A percentile compares a stretch with the other conserved stretches of the same genome.
These are phyloP conservation scores for Scolanthus callimorphus DNA, from an alignment of 92 coral and sea anemone genomes.

Conservation along the genomic window DNA sequence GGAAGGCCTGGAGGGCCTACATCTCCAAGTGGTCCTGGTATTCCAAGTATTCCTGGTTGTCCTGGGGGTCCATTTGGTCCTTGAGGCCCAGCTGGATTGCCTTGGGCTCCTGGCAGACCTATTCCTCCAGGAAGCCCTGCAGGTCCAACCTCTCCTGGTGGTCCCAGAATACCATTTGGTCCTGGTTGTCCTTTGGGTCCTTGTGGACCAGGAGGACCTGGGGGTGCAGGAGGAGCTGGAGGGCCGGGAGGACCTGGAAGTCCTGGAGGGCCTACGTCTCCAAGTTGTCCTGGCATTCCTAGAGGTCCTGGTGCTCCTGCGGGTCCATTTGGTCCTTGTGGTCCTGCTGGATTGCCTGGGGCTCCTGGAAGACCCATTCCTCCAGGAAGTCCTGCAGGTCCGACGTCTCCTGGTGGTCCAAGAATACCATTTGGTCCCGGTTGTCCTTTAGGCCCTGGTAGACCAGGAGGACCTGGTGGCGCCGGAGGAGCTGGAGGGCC, in stretches of 20 bases:
- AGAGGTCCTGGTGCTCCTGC: slow-evolving; percentile 48
- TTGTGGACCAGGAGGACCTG: slow-evolving; percentile 75
- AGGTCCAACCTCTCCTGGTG: slow-evolving; percentile 41
- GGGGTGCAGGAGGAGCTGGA: slow-evolving; percentile 69
- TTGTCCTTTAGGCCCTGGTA: slow-evolving; percentile 37
- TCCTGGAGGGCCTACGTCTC: slow-evolving; percentile 50
- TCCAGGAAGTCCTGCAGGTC: slow-evolving; percentile 59
- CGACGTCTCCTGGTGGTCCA: slow-evolving; percentile 70
- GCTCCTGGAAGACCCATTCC: slow-evolving; percentile 64
- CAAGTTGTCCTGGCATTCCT: slow-evolving; percentile 68
- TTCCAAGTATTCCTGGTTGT: slow-evolving; percentile 30
- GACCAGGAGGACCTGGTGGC: slow-evolving; percentile 23
- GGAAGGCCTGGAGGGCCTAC: slow-evolving; percentile 71
- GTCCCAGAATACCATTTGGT: slow-evolving; percentile 67
- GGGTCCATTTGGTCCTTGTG: slow-evolving; percentile 63
- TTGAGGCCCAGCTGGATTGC: slow-evolving; percentile 48
- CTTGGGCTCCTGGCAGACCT: slow-evolving; percentile 19
- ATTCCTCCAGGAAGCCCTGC: slow-evolving; percentile 28
- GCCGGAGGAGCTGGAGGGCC: slow-evolving; percentile 19
- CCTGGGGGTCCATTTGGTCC: slow-evolving; percentile 55
- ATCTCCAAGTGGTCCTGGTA: slow-evolving; percentile 16
- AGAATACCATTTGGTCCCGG: slow-evolving; percentile 63
- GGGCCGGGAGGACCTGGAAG: slow-evolving; percentile 66
- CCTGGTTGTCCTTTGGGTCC: slow-evolving; percentile 78
- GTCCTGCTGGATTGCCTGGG: slow-evolving; percentile 47